phyloP scores from a whole-genome alignment of 2,888 invertebrate species.

The Dasypogon diadema region DNA sequence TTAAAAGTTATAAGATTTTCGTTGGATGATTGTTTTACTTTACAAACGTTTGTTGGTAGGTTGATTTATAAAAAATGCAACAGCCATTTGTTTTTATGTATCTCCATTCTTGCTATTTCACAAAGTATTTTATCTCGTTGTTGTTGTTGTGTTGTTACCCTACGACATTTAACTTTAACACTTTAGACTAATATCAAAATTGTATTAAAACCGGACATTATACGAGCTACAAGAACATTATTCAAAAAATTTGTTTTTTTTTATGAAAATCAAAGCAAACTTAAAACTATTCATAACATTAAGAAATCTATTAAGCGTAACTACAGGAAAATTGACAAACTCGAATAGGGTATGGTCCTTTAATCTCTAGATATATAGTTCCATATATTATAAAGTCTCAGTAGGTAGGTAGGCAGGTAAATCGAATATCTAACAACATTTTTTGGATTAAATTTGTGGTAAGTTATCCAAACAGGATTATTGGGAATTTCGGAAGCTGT shows the following conservation, averaged over 20 bases:
- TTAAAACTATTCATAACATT: neutral
- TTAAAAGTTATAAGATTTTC: neutral
- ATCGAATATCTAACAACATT: too few relatives aligned
- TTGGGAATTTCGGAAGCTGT: too few relatives aligned
- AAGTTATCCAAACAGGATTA: too few relatives aligned
- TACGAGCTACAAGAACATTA: too few relatives aligned
- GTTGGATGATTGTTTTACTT: constrained; percentile 35
- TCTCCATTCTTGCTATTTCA: neutral
- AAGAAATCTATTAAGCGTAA: neutral
- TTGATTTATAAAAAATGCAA: too few relatives aligned
- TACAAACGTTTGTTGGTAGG: constrained; percentile 1
- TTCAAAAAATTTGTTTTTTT: neutral
- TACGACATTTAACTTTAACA: neutral
- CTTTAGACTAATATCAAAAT: too few relatives aligned
- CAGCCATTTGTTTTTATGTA: constrained; percentile 7
- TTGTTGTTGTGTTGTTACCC: constrained; percentile 43
- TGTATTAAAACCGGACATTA: too few relatives aligned
- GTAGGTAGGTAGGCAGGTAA: too few relatives aligned
- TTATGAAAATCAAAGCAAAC: neutral
- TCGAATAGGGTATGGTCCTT: too few relatives aligned
- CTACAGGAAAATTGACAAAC: neutral
- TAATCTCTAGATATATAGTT: too few relatives aligned
- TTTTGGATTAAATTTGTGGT: too few relatives aligned
- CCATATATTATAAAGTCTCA: too few relatives aligned
- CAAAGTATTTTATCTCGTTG: neutral